phyloP scores from a whole-genome alignment of 2,888 invertebrate species.

The Seira sanloemensis region DNA sequence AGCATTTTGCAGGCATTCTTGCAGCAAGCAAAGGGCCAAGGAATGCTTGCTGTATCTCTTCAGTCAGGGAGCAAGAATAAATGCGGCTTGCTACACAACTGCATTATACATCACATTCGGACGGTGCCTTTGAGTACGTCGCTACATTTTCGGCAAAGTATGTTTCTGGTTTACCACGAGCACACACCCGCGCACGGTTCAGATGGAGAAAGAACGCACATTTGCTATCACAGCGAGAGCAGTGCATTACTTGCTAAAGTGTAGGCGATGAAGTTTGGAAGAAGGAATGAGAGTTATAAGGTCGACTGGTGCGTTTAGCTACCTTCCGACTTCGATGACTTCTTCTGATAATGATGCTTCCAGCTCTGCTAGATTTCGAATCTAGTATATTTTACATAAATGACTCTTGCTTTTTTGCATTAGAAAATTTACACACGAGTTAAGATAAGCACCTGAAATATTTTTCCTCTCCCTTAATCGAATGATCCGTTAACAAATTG shows the following conservation, averaged over 20 bases:
- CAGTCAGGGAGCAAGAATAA: not conserved
- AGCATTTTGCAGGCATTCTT: too few relatives aligned
- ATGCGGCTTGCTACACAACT: not conserved
- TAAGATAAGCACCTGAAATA: too few relatives aligned
- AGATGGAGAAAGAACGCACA: not conserved
- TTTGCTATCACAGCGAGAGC: not conserved
- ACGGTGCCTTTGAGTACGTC: not conserved
- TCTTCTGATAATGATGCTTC: not conserved
- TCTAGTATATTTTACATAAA: constrained; percentile 34
- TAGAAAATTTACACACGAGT: not conserved
- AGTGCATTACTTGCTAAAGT: not conserved
- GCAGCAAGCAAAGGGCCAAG: too few relatives aligned
- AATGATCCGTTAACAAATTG: too few relatives aligned
- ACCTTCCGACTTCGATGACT: constrained; percentile 19
- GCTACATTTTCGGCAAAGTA: constrained; percentile 12
- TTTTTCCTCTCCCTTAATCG: too few relatives aligned
- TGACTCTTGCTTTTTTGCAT: constrained; percentile 42
- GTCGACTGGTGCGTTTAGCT: constrained; percentile 55
- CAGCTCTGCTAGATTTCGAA: constrained; percentile 19
- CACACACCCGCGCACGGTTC: not conserved
- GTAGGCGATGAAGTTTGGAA: not conserved
- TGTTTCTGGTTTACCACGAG: constrained; percentile 31
- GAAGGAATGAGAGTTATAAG: constrained; percentile 44
- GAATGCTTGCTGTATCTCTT: too few relatives aligned
- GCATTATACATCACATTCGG: not conserved